Evolutionary conservation across 2,888 invertebrate species (phyloP).

Genomic region (Hololepta plana): DNA sequence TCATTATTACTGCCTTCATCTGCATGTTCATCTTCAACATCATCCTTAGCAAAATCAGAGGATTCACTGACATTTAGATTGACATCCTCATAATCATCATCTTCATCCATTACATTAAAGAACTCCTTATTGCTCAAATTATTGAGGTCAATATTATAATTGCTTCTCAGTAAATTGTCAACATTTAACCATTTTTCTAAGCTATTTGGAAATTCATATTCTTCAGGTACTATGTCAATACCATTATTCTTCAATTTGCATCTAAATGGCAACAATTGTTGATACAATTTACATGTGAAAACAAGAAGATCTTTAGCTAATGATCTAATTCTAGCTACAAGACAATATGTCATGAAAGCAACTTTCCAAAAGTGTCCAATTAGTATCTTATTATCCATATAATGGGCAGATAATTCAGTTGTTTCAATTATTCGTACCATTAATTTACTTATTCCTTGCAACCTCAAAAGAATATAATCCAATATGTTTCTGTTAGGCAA

Average conservation of each 20-base stretch:
- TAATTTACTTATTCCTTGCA: conserved; percentile 29
- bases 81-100: conserved; percentile 6
- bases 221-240: conserved; percentile 23
- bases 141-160: neutral
- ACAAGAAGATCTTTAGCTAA: conserved; percentile 22
- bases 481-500: conserved; percentile 30
- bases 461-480: conserved; percentile 27
- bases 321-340: conserved; percentile 28
- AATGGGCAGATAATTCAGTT: conserved; percentile 20
- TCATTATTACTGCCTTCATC: conserved; percentile 8
- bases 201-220: conserved; percentile 23
- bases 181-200: conserved; percentile 26
- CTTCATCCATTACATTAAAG: conserved; percentile 1
- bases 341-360: conserved; percentile 22
- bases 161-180: conserved; percentile 9
- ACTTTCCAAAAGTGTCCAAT: conserved; percentile 30
- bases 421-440: conserved; percentile 24
- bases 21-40: conserved; percentile 6
- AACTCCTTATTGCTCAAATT: no score
- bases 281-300: conserved; percentile 26
- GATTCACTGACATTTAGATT: conserved; percentile 5
- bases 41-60: conserved; percentile 5
- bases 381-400: conserved; percentile 22
- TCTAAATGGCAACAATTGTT: conserved; percentile 20
- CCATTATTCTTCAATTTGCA: conserved; percentile 19